Base-by-base conservation (phyloP, 2,797 vertebrate species). In the Channallabes apus region DNA sequence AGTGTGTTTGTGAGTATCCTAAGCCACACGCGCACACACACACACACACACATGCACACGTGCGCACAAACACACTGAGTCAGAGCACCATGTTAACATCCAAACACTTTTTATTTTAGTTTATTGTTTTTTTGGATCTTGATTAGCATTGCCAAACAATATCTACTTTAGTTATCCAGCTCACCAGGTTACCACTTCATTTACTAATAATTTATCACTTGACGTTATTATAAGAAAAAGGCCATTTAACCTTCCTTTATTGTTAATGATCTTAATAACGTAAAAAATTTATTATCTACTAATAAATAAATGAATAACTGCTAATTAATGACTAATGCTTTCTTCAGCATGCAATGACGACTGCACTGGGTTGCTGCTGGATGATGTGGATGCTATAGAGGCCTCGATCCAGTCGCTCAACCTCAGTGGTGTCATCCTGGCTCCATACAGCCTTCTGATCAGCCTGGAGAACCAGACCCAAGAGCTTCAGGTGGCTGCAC, bases 1-100 rank as follows among this genome's bases (percentile, higher is more conserved):
- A 93, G 82, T 99, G 98, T 91, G 85, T 97, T 62, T 96, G 98
- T 99, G 92, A 91, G 98, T 97, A 89, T 3, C 29, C 67, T 80
- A 35, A 54, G n/a, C 38, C 3, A 1, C 20, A 32, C 8, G 27
- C 5, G 29, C 62, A 68, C 14, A 79, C 51, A 24, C 18, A 6
- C n/a, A 29, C 58, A 61, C 54, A 61, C n/a, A 32, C 27, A 32
- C 17, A 68, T 8, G 27, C 5, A 41, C 51, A 68, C 7, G 51
- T 46, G 17, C 15, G 5, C n/a, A 29, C 58, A 58, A 35, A 61
- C 27, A 7, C 27, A 35, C 17, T 8, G 12, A n/a, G 4, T 46
- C 17, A 56, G 46, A 56, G 38, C 71, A 72, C 22, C 12, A 72
- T 72, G 41, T 41, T 72, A 32, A 67, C 32, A 14, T 32, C 27